Evolutionary conservation across 2,888 invertebrate species (phyloP).

Genomic region (Allolobophora icterica): DNA sequence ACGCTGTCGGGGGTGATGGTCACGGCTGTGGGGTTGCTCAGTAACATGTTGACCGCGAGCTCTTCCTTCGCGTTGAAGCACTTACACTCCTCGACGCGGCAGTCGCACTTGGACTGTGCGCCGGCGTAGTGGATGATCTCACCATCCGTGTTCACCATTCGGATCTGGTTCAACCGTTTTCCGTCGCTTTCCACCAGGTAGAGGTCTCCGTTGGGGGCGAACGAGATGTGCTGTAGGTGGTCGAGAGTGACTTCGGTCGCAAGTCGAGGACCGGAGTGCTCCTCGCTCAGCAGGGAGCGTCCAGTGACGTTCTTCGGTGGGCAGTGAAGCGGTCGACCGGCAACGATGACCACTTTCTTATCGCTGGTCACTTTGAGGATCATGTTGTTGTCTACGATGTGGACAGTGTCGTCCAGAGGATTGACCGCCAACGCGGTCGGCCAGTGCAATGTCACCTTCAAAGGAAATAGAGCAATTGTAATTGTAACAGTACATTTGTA

Average conservation of each 20-base stretch:
- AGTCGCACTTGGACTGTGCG: constrained; percentile 73
- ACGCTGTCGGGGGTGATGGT: constrained; percentile 95
- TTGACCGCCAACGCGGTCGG: constrained; percentile 94
- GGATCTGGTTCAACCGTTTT: constrained; percentile 82
- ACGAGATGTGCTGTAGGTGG: constrained; percentile 85
- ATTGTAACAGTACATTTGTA: background rate
- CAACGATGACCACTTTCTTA: constrained; percentile 83
- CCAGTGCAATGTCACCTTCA: constrained; percentile 89
- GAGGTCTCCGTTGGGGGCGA: constrained; percentile 88
- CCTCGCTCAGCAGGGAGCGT: constrained; percentile 52
- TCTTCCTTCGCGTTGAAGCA: constrained; percentile 76
- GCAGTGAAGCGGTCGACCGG: constrained; percentile 92
- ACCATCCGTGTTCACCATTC: constrained; percentile 90
- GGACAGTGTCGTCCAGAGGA: constrained; percentile 89
- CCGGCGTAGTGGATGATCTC: constrained; percentile 92
- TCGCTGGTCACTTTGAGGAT: constrained; percentile 89
- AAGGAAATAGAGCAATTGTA: background rate
- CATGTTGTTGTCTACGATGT: constrained; percentile 88
- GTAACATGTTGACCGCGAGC: constrained; percentile 87
- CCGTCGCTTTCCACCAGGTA: constrained; percentile 92
- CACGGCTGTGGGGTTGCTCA: constrained; percentile 83
- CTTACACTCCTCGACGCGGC: constrained; percentile 72
- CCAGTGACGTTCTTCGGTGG: constrained; percentile 68
- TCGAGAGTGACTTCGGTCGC: constrained; percentile 89
- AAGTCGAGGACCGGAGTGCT: constrained; percentile 65